Conservation (phyloP, 2,888 invertebrate species). For the Escarpia spicata region DNA sequence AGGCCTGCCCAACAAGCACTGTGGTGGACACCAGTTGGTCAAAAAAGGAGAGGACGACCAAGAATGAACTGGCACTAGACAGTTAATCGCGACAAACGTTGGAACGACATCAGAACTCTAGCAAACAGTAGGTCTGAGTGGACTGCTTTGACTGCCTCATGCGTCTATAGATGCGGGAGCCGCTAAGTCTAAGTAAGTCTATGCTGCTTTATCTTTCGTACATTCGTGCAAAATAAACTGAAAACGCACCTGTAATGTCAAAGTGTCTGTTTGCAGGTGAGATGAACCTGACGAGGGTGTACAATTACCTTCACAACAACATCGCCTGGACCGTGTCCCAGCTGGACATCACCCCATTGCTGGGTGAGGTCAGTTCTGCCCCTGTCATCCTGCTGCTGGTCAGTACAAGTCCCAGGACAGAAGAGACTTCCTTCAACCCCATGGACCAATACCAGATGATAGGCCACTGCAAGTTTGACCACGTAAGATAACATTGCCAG, state of each 20-base stretch:
- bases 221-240: no score
- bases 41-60: no score
- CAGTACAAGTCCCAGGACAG: not conserved
- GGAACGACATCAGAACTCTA: no score
- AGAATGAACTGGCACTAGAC: no score
- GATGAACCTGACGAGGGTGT: not conserved
- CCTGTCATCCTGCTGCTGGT: not conserved
- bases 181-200: no score
- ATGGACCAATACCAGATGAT: not conserved
- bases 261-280: not conserved
- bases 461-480: not conserved
- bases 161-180: no score
- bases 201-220: no score
- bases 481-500: not conserved
- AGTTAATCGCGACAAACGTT: no score
- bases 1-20: no score
- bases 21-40: no score
- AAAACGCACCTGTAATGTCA: not conserved
- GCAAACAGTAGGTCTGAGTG: no score
- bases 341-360: not conserved
- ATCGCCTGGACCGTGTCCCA: not conserved
- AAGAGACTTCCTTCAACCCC: not conserved
- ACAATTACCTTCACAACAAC: conserved; percentile 3
- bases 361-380: not conserved
- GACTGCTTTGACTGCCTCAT: no score